These are phyloP conservation scores for Scelioninae gen. 1 DNA, from an alignment of 2,888 invertebrate genomes.

Conservation along the genomic window DNA sequence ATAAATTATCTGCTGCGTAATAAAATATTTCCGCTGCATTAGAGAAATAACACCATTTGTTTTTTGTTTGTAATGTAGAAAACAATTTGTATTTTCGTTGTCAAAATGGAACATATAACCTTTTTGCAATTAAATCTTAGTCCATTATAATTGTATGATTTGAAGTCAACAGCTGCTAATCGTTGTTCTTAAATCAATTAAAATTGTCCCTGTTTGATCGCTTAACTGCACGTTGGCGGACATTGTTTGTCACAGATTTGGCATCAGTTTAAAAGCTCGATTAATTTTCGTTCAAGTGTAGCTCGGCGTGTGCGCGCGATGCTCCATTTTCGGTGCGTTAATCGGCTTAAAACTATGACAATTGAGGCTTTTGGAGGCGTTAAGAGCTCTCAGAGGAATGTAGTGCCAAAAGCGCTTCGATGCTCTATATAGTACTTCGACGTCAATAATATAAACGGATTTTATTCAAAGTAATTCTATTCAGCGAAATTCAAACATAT, in stretches of 20 bases:
- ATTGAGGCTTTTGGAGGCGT: conserved; percentile 24
- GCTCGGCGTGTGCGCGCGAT: neutral
- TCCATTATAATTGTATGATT: neutral
- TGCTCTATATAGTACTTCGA: conserved; percentile 16
- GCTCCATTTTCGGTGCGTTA: conserved; percentile 40
- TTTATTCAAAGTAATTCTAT: conserved; percentile 51
- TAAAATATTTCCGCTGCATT: too few relatives aligned
- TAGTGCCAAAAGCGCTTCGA: conserved; percentile 24
- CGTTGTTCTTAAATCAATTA: neutral
- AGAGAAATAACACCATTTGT: too few relatives aligned
- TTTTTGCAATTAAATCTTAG: neutral
- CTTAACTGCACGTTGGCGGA: neutral
- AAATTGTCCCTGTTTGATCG: neutral
- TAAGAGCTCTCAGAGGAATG: conserved; percentile 33
- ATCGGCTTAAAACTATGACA: conserved; percentile 55
- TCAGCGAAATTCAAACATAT: conserved; percentile 44
- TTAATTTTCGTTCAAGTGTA: conserved; percentile 25
- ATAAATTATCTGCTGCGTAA: too few relatives aligned
- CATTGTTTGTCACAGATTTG: conserved; percentile 3
- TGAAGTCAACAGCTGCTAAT: too few relatives aligned
- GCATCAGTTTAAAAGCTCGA: conserved; percentile 11
- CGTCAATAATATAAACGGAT: conserved; percentile 52
- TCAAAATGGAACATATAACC: neutral
- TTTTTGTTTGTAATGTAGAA: too few relatives aligned
- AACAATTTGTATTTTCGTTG: too few relatives aligned